Base-by-base conservation (phyloP, 2,113 vertebrate genomes). In the Pteruthius melanotis region DNA sequence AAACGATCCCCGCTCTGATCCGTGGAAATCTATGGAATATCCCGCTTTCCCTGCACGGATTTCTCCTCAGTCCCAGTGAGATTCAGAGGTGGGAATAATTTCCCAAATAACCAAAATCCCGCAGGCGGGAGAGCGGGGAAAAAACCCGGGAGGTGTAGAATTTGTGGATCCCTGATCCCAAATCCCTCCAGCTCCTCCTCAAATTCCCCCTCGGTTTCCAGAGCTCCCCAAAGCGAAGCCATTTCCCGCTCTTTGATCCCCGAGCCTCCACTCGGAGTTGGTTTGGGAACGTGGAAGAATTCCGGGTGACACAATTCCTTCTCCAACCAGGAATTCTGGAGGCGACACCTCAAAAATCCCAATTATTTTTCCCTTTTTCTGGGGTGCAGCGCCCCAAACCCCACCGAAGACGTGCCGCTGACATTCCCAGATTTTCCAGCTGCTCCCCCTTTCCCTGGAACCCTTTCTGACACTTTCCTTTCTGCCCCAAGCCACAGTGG, bases 41-140 rank as follows among this genome's bases (percentile, higher is more conserved):
- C 30, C 40, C 8, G 0, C 2, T 11, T 64, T 83, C 42, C 11
- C 47, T 22, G 22, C 50, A 13, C 3, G 3, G n/a, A 11, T 82
- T 85, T 79, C 83, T 44, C 23, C 31, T 11, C 0, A 0, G 1
- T 23, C 39, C 31, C 11, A 0, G 0, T 2, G 72, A 60, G 64
- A 63, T 77, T 56, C 37, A 28, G 28, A n/a, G 44, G 6, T 27
- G 24, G 33, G 52, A 69, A 70, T 77, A 1, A 1, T 79, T 79
- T 83, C 37, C 71, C 44, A 30, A 53, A 69, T 7, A n/a, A 68
- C 50, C 12, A 2, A 72, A 82, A 68, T 33, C 12, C 44, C 20
- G 3, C 15, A 0, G 3, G 6, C 13, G 15, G 60, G 50, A 57
- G 8, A 14, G 6, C 1, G 5, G 5, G 35, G n/a, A n/a, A 16